phyloP scores from a whole-genome alignment of 2,797 vertebrate genomes.

The Taeniopygia guttata region DNA sequence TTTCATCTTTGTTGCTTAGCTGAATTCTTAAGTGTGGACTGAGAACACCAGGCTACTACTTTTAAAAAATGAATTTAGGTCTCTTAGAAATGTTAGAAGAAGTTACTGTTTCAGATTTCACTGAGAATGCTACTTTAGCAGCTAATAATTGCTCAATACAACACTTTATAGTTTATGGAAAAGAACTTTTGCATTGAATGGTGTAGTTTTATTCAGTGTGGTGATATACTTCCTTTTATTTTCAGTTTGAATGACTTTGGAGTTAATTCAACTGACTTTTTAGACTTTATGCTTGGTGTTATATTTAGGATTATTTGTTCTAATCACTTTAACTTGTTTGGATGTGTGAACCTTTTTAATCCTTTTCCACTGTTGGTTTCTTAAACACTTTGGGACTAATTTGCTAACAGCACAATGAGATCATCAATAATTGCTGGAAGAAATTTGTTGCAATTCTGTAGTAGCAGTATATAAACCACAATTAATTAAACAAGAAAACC shows the following conservation, averaged over 20 bases:
- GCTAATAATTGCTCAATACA: not conserved
- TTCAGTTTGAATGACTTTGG: not conserved
- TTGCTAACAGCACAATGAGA: not conserved
- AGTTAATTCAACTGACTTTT: not conserved
- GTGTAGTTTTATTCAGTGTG: not conserved
- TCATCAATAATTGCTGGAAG: not conserved
- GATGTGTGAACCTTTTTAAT: not conserved
- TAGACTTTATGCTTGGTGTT: not conserved
- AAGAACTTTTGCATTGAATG: not conserved
- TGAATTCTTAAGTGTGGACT: conserved; percentile 48
- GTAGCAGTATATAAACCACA: not conserved
- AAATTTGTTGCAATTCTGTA: not conserved
- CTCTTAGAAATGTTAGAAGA: not conserved
- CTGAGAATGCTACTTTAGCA: not conserved
- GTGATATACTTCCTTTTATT: not conserved
- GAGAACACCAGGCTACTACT: conserved; percentile 21
- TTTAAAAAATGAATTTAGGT: not conserved
- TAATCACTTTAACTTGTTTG: not conserved
- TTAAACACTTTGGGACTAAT: not conserved
- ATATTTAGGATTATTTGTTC: not conserved
- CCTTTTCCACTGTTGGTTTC: not conserved
- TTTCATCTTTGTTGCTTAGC: conserved; percentile 73
- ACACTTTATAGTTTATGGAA: not conserved
- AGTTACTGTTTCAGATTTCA: not conserved
- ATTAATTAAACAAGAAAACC: conserved; percentile 3